phyloP scores from a whole-genome alignment of 2,888 invertebrate species.

The Malthinus flaveolus region DNA sequence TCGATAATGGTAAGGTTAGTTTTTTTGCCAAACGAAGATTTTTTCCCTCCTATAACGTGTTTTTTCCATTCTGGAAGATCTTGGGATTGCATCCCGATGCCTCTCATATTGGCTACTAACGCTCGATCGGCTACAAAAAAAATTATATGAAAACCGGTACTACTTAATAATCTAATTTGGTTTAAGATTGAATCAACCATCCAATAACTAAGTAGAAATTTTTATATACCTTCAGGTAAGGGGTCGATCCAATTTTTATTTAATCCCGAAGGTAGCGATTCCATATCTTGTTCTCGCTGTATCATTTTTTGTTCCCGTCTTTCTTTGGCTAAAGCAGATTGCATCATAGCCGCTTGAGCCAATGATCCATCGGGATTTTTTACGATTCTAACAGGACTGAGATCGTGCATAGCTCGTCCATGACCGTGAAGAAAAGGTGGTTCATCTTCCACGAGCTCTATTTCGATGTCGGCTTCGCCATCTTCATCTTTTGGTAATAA shows the following conservation, averaged over 20 bases:
- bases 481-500: slow-evolving; percentile 87
- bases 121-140: slow-evolving; percentile 62
- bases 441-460: slow-evolving; percentile 98
- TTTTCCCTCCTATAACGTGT: slow-evolving; percentile 96
- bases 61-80: slow-evolving; percentile 99
- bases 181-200: slow-evolving; percentile 2
- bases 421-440: slow-evolving; percentile 96
- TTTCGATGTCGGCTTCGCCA: slow-evolving; percentile 96
- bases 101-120: slow-evolving; percentile 78
- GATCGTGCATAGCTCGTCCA: slow-evolving; percentile 86
- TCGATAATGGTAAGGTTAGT: slow-evolving; percentile 93
- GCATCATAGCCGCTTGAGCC: slow-evolving; percentile 99
- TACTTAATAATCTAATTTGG: no score
- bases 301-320: slow-evolving; percentile 94
- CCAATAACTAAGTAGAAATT: slow-evolving; percentile 38
- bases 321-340: slow-evolving; percentile 96
- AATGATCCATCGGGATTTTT: slow-evolving; percentile 99
- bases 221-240: slow-evolving; percentile 69
- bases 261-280: slow-evolving; percentile 76
- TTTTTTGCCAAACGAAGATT: slow-evolving; percentile 97
- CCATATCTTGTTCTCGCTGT: slow-evolving; percentile 91
- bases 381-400: slow-evolving; percentile 93
- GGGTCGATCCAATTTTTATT: slow-evolving; percentile 98
- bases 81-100: slow-evolving; percentile 80
- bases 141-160: no score